phyloP scores from a whole-genome alignment of 1,140 invertebrate species.

The Aradophagus sp. region DNA sequence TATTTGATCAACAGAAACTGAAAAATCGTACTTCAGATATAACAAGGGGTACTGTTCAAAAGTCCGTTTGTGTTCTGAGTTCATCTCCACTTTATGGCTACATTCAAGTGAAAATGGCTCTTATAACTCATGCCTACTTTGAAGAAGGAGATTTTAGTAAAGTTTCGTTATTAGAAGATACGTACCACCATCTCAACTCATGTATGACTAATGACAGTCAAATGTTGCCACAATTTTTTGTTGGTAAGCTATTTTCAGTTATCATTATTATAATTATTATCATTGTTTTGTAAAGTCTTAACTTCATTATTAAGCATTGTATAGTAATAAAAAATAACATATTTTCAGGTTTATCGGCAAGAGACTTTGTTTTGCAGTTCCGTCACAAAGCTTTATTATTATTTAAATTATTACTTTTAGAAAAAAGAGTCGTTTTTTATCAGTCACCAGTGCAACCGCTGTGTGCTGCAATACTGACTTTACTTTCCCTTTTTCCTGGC shows the following conservation, averaged over 20 bases:
- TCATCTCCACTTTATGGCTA: slow-evolving; percentile 92
- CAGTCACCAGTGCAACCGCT: slow-evolving; percentile 93
- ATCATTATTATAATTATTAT: too few species aligned
- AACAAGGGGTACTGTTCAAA: slow-evolving; percentile 95
- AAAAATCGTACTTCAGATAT: slow-evolving; percentile 97
- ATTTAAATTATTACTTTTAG: slow-evolving; percentile 94
- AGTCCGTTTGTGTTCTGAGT: slow-evolving; percentile 93
- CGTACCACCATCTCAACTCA: slow-evolving; percentile 92
- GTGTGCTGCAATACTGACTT: slow-evolving; percentile 86
- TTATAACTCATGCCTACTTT: slow-evolving; percentile 98
- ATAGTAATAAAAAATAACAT: not conserved
- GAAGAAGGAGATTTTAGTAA: slow-evolving; percentile 95
- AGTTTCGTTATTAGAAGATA: slow-evolving; percentile 92
- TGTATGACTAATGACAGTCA: slow-evolving; percentile 83
- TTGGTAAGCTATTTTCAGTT: slow-evolving; percentile 77
- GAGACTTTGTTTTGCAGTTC: slow-evolving; percentile 89
- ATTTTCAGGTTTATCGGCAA: slow-evolving; percentile 83
- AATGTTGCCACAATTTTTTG: slow-evolving; percentile 83
- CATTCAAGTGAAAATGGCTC: slow-evolving; percentile 94
- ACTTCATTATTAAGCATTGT: too few species aligned
- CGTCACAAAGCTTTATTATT: slow-evolving; percentile 93
- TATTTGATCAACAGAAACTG: slow-evolving; percentile 82
- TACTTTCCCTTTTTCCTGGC: slow-evolving; percentile 92
- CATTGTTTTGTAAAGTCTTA: too few species aligned
- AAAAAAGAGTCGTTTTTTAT: slow-evolving; percentile 93